Conservation (phyloP, 2,888 invertebrate genomes). For the Aphrophora alni region DNA sequence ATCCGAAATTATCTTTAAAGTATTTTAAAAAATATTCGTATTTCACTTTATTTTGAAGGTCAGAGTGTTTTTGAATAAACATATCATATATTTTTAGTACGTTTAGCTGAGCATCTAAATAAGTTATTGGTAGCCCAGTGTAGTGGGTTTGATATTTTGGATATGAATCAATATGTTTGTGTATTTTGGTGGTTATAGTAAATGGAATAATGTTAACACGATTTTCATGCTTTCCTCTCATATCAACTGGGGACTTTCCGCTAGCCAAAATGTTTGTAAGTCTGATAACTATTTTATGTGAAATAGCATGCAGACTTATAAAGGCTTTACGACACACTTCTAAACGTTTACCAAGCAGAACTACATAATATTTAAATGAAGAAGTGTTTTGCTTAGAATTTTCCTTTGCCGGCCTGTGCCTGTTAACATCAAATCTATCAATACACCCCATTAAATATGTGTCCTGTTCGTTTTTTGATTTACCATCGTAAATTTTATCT, state of each 20-base stretch:
- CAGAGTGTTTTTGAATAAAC: too few relatives aligned
- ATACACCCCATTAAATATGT: neutral
- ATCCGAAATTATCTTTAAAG: too few relatives aligned
- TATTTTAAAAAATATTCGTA: too few relatives aligned
- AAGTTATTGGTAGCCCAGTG: too few relatives aligned
- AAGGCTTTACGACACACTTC: too few relatives aligned
- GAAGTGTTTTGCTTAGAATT: neutral
- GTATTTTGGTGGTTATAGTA: neutral
- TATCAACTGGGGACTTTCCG: neutral
- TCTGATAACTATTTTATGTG: neutral
- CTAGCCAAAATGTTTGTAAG: neutral
- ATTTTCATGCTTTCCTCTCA: neutral
- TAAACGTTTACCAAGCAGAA: neutral
- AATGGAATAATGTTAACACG: neutral
- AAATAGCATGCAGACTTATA: neutral
- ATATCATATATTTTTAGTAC: too few relatives aligned
- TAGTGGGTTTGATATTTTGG: too few relatives aligned
- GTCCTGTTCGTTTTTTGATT: neutral
- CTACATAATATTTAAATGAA: neutral
- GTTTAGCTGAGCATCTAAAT: too few relatives aligned
- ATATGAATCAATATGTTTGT: too few relatives aligned
- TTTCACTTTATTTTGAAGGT: too few relatives aligned
- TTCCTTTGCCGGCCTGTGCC: neutral
- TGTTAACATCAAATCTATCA: neutral
- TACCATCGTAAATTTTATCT: neutral